Conservation (phyloP, 2,113 vertebrate species). For the Onychostruthus taczanowskii region DNA sequence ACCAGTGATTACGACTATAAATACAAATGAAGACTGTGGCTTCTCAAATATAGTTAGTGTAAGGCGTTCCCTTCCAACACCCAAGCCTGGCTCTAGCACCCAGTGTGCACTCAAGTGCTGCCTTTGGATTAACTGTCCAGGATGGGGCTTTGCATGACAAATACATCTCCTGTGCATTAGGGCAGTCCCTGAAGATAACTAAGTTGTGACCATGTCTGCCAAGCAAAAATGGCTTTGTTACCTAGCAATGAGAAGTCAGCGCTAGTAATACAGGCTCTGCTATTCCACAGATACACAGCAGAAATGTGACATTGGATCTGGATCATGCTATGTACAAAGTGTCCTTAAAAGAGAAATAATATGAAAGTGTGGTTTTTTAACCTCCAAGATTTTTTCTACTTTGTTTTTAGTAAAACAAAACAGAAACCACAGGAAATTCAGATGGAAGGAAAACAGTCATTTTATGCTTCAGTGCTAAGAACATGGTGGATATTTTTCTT, state of each 20-base stretch:
- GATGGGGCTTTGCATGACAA: not conserved
- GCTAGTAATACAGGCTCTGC: not conserved
- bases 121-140: not conserved
- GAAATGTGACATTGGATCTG: not conserved
- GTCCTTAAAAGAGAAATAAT: not conserved
- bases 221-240: not conserved
- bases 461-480: slow-evolving; percentile 18
- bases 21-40: not conserved
- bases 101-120: not conserved
- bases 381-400: not conserved
- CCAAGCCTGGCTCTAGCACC: not conserved
- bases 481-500: slow-evolving; percentile 39
- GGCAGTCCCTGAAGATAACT: no score
- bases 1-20: not conserved
- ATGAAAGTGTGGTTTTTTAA: not conserved
- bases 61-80: not conserved
- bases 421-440: not conserved
- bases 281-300: not conserved
- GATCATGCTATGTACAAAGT: not conserved
- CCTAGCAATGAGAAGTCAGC: not conserved
- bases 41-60: not conserved
- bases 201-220: not conserved
- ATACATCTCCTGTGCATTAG: rapidly evolving
- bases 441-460: not conserved
- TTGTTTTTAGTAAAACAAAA: not conserved